Evolutionary conservation across 2,113 vertebrate genomes (phyloP), one percentile per base, ranked within the genome.

Genomic region (Ovibos moschatus): DNA sequence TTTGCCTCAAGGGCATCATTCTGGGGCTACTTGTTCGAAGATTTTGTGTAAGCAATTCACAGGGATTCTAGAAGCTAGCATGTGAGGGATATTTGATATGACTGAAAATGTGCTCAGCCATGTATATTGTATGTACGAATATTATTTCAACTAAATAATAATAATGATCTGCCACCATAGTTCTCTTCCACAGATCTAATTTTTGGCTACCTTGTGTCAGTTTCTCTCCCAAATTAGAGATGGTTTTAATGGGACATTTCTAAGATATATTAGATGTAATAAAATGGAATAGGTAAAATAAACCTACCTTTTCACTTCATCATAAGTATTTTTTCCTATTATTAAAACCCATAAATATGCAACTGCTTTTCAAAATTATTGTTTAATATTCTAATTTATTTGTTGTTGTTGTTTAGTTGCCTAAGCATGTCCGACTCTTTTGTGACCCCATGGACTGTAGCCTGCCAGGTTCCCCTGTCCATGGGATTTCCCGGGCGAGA

Each of bases 1-100:
- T 93, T 86, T 97, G 98, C 98, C 98, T 96, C 95, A 83, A 91
- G 96, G 98, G 92, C 93, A 94, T 97, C 71, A 67, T 97, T 96
- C 67, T 81, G 25, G 93, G 94, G 71, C 82, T 94, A 94, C 89
- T 93, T 89, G 96, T 95, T 95, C 15, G 3, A 92, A 87, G 93
- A 79, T 95, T 97, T 67, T 96, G 55, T 94, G 91, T 94, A 94
- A 97, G 95, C 43, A 89, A 89, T 95, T 96, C 95, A 74, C 5
- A 3, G 82, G 47, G 25, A 94, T 23, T 79, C 74, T 6, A 25
- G 94, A n/a, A 84, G 94, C 90, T 64, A 12, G 55, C 62, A 47
- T 74, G 27, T 91, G 92, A 97, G 57, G 95, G 78, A 95, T 96
- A 98, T 98, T 95, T 83, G 88, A 94, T 94, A 55, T 97, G 97